A percentile compares a stretch with the other conserved stretches of the same genome.
Conservation (phyloP, 2,797 vertebrate genomes). For the Cryptoprocta ferox region DNA sequence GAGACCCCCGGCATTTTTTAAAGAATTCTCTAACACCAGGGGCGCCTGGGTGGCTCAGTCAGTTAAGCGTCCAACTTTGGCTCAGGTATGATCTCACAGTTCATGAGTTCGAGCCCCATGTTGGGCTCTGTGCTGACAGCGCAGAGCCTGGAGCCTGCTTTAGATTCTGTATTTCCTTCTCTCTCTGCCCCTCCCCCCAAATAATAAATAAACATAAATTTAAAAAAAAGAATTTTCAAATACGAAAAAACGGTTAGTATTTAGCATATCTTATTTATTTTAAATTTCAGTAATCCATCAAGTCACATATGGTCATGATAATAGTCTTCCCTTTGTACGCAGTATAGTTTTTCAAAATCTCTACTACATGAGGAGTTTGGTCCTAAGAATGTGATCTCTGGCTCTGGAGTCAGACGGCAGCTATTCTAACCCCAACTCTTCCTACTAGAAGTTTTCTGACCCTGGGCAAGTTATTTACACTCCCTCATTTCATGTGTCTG, state of each 20-base stretch:
- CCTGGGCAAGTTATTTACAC: not conserved
- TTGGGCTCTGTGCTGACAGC: too few relatives aligned
- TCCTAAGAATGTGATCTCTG: not conserved
- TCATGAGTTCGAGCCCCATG: too few relatives aligned
- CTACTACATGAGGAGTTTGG: not conserved
- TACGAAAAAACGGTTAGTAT: not conserved
- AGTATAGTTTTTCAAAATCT: not conserved
- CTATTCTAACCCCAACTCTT: not conserved
- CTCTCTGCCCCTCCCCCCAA: too few relatives aligned
- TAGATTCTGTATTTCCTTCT: too few relatives aligned
- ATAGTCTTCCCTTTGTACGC: not conserved
- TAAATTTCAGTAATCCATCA: not conserved
- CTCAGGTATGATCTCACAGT: too few relatives aligned
- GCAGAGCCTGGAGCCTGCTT: too few relatives aligned
- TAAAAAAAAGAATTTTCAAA: not conserved
- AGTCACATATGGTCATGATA: not conserved
- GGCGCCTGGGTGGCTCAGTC: too few relatives aligned
- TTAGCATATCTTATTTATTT: conserved; percentile 9
- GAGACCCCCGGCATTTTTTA: not conserved
- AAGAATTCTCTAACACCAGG: not conserved
- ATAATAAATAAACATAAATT: too few relatives aligned
- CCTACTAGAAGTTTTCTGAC: not conserved
- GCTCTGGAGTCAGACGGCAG: not conserved
- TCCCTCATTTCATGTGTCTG: not conserved
- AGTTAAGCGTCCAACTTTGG: too few relatives aligned